Percentiles rank a stretch among this genome's conserved stretches.
Evolutionary conservation across 2,113 vertebrate species (phyloP).

Genomic region (Aythya baeri): DNA sequence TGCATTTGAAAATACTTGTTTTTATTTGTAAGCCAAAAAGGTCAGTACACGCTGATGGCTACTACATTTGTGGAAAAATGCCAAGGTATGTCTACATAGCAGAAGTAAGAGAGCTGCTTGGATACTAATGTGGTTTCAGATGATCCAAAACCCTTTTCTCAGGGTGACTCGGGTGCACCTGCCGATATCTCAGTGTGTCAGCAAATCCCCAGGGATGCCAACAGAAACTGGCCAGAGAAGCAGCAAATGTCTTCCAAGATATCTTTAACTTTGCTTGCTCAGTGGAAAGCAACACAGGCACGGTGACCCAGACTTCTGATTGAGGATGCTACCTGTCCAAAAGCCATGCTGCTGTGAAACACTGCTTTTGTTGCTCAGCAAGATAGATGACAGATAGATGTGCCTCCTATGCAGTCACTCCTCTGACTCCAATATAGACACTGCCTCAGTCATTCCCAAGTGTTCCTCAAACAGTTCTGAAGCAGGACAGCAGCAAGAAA

Average conservation of each 20-base stretch:
- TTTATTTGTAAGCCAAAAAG: background rate
- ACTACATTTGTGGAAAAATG: background rate
- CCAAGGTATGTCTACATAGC: background rate
- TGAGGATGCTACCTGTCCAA: background rate
- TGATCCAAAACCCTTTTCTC: background rate
- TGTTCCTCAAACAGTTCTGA: background rate
- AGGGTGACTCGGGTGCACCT: background rate
- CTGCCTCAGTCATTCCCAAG: background rate
- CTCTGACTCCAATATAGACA: background rate
- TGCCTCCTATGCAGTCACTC: background rate
- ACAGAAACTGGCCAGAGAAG: background rate
- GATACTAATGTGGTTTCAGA: background rate
- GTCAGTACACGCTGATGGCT: background rate
- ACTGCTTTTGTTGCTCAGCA: background rate
- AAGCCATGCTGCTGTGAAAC: rapidly evolving
- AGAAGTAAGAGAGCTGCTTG: background rate
- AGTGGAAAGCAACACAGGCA: background rate
- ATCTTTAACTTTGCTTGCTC: background rate
- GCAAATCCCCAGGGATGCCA: background rate
- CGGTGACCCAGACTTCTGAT: background rate
- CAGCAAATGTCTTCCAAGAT: background rate
- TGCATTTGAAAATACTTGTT: background rate
- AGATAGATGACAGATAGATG: background rate
- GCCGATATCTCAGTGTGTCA: background rate
- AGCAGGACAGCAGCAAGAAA: background rate